phyloP scores from a whole-genome alignment of 2,797 vertebrate species.

The Allenopithecus nigroviridis region DNA sequence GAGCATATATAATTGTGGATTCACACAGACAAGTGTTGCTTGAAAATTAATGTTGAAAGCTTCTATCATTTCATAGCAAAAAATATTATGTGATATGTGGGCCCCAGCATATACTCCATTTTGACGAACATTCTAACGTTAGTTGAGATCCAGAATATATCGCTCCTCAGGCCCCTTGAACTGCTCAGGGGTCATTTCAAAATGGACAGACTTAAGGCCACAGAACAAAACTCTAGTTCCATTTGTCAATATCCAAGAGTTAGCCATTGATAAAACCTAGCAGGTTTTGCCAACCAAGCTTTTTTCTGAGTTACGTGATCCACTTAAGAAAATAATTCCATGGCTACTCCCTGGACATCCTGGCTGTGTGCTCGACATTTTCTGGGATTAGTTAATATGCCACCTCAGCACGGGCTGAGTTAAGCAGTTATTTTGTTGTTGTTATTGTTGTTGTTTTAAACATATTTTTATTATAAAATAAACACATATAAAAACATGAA shows the following conservation, averaged over 20 bases:
- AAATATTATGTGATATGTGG: neutral
- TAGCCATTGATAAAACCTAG: neutral
- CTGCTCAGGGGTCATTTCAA: neutral
- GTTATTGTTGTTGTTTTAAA: neutral
- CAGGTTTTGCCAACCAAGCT: neutral
- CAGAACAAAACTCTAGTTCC: neutral
- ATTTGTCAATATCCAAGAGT: neutral
- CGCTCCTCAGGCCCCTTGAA: neutral
- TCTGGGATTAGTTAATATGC: neutral
- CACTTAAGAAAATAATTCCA: conserved; percentile 33
- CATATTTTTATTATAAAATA: neutral
- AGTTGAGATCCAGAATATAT: neutral
- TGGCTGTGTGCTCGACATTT: neutral
- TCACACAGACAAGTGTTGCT: neutral
- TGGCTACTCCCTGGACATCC: neutral
- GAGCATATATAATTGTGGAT: neutral
- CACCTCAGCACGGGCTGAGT: neutral
- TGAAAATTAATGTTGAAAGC: neutral
- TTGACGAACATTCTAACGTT: neutral
- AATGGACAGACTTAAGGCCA: neutral
- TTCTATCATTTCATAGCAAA: neutral
- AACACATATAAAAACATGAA: neutral
- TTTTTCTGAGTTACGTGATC: neutral
- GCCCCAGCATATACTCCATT: neutral
- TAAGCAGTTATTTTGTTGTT: neutral